Base-by-base conservation (phyloP, 2,797 vertebrate genomes). In the Tadarida brasiliensis region DNA sequence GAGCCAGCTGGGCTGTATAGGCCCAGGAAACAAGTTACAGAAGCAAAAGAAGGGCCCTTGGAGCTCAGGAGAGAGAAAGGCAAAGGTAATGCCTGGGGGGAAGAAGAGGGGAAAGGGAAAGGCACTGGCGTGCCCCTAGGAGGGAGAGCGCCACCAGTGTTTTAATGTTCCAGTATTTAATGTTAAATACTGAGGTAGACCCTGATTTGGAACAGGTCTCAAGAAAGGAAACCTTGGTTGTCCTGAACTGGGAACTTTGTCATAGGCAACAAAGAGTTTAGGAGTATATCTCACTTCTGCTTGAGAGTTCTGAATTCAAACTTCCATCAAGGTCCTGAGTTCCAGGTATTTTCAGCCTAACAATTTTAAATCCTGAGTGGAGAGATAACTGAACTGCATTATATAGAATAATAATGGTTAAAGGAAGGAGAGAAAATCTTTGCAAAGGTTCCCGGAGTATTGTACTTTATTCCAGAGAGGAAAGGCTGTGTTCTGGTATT, bases 91-190 rank as follows among this genome's bases (percentile, higher is more conserved):
- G 49, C 49, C 49, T 51, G 49, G 49, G 49, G 49, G 49, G 49
- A 51, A 11, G 12, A 11, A 11, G 10, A 9, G 49, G 49, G 12
- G 47, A 11, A 49, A 49, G 47, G 47, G 47, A 49, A 51, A 51
- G 49, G 49, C 12, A 14, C 49, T 51, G 8, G 49, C 3, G 49
- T 14, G 49, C 49, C 12, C 49, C 49, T 9, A 51, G 3, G 49
- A 51, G 49, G 49, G 12, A 51, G 49, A 51, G 49, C 49, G 3
- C 49, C 47, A 49, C 47, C 9, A 11, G 12, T 51, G 49, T 51
- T 90, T 94, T 90, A 90, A 54, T 78, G 93, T 56, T 67, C 47
- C n/a, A n/a, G n/a, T n/a, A n/a, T n/a, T n/a, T n/a, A n/a, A n/a
- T 87, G 0, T 67, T 76, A 71, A 65, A 76, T 54, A 35, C 33